phyloP scores from a whole-genome alignment of 2,797 vertebrate genomes.

The Streptopelia turtur region DNA sequence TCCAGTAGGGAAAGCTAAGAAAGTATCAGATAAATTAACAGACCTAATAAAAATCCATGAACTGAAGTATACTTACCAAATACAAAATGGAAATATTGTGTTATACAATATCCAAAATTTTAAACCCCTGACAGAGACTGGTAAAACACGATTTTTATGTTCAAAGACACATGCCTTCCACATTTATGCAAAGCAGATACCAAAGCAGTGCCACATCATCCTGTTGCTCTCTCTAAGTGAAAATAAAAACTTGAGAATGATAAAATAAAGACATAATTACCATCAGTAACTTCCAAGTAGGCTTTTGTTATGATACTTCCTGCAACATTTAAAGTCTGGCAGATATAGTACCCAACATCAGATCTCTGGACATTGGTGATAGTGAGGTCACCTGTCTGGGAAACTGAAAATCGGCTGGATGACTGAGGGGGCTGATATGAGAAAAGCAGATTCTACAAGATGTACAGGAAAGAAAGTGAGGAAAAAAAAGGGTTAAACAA shows the following conservation, averaged over 20 bases:
- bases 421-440: slow-evolving; percentile 96
- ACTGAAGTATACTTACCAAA: not conserved
- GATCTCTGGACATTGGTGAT: slow-evolving; percentile 92
- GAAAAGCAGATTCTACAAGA: slow-evolving; percentile 92
- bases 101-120: not conserved
- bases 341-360: slow-evolving; percentile 96
- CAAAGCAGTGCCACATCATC: not conserved
- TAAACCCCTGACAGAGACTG: not conserved
- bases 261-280: slow-evolving; percentile 78
- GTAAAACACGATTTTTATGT: not conserved
- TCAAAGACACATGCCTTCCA: not conserved
- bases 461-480: not conserved
- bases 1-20: not conserved
- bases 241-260: not conserved
- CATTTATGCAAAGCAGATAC: not conserved
- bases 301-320: slow-evolving; percentile 99
- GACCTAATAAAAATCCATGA: not conserved
- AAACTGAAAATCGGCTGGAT: slow-evolving; percentile 94
- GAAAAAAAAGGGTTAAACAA: not conserved
- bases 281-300: slow-evolving; percentile 96
- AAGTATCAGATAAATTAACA: not conserved
- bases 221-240: not conserved
- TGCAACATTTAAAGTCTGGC: slow-evolving; percentile 98
- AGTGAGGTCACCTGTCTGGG: slow-evolving; percentile 95
- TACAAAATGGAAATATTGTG: not conserved